These are phyloP conservation scores for Cepaea nemoralis DNA, from an alignment of 1,140 invertebrate genomes.

Conservation along the genomic window DNA sequence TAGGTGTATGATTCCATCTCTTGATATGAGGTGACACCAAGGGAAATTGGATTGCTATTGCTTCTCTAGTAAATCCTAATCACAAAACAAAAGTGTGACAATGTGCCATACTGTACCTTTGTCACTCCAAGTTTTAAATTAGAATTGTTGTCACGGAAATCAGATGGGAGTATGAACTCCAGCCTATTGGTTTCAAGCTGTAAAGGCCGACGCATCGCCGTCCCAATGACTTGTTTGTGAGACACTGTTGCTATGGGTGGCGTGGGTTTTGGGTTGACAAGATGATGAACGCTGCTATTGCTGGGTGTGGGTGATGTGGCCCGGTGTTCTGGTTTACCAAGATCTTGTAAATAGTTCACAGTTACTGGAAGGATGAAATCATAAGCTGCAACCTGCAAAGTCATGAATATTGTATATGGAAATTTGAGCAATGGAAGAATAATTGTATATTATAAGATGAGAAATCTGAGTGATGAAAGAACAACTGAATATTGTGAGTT, in stretches of 20 bases:
- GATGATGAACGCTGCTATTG: conserved; percentile 66
- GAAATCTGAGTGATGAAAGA: no score
- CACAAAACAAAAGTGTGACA: neutral
- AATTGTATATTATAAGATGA: no score
- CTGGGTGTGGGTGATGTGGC: conserved; percentile 62
- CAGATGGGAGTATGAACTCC: conserved; percentile 60
- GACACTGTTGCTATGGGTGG: conserved; percentile 62
- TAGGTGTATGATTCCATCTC: no score
- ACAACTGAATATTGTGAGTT: no score
- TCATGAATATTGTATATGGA: no score
- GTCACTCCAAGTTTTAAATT: conserved; percentile 51
- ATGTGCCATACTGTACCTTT: conserved; percentile 47
- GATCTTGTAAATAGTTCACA: conserved; percentile 67
- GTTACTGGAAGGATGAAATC: conserved; percentile 69
- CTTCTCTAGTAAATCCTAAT: no score
- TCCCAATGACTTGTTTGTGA: conserved; percentile 67
- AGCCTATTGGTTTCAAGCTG: conserved; percentile 63
- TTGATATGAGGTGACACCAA: no score
- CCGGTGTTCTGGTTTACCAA: no score
- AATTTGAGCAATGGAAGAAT: no score
- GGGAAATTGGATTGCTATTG: no score
- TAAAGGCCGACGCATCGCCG: conserved; percentile 66
- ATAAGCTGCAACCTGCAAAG: conserved; percentile 71
- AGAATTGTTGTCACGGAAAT: conserved; percentile 53
- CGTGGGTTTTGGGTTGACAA: conserved; percentile 66